phyloP scores from a whole-genome alignment of 2,113 vertebrate species.

The Talpa occidentalis region DNA sequence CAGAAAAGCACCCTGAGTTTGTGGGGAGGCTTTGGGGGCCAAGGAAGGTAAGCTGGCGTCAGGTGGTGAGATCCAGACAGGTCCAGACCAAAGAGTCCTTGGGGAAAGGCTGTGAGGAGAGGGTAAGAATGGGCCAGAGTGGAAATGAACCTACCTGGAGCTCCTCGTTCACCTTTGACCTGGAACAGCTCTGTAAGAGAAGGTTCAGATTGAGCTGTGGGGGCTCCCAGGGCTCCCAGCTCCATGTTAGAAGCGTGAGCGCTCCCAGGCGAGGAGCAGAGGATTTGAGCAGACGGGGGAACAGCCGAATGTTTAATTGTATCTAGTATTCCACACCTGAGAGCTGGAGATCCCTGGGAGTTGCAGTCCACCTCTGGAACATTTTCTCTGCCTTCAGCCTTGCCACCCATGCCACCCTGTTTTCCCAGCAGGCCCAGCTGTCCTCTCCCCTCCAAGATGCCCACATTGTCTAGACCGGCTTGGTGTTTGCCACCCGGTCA shows the following conservation, averaged over 20 bases:
- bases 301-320: background rate
- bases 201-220: background rate
- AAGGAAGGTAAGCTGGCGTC: background rate
- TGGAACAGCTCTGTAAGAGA: slow-evolving; percentile 80
- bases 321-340: background rate
- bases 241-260: background rate
- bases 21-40: background rate
- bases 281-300: background rate
- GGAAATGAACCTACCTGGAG: slow-evolving; percentile 79
- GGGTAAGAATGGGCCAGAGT: background rate
- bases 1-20: background rate
- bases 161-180: slow-evolving; percentile 78
- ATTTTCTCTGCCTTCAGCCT: background rate
- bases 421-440: background rate
- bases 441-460: background rate
- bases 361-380: fast-evolving
- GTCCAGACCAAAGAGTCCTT: too few species aligned
- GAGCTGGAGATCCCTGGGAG: background rate
- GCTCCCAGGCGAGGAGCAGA: background rate
- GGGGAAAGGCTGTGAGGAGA: background rate
- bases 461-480: too few species aligned
- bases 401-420: fast-evolving
- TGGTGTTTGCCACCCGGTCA: background rate
- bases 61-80: background rate
- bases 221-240: background rate